phyloP scores from a whole-genome alignment of 1,140 invertebrate species.

The Zaprionus africanus region DNA sequence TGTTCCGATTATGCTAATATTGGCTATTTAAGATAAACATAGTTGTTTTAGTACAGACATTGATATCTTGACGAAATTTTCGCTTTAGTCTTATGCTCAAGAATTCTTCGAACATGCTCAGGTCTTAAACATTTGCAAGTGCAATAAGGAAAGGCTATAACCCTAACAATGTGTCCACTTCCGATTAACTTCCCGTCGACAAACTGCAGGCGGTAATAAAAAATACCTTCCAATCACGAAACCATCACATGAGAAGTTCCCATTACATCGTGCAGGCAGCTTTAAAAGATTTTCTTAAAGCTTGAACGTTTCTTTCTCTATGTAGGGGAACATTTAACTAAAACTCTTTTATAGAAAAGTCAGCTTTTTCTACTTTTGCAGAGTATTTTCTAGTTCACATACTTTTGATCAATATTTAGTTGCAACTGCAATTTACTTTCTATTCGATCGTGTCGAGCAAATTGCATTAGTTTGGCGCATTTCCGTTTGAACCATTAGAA shows the following conservation, averaged over 20 bases:
- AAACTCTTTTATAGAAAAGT: too few species aligned
- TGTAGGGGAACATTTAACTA: too few species aligned
- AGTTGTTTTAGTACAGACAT: neutral
- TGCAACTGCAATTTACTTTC: neutral
- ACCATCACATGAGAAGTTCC: neutral
- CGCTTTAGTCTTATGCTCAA: neutral
- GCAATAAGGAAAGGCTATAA: constrained; percentile 41
- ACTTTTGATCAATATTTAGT: neutral
- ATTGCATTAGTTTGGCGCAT: constrained; percentile 72
- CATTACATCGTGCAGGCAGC: neutral
- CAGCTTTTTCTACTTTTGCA: neutral
- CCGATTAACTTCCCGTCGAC: constrained; percentile 69
- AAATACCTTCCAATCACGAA: constrained; percentile 36
- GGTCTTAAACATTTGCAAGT: constrained; percentile 6
- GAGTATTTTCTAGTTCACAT: neutral
- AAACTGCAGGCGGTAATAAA: constrained; percentile 53
- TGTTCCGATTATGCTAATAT: neutral
- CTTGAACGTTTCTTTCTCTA: too few species aligned
- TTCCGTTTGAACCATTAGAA: constrained; percentile 38
- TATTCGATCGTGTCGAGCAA: constrained; percentile 29
- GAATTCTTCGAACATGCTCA: constrained; percentile 16
- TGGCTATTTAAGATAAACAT: neutral
- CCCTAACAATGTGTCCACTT: constrained; percentile 69
- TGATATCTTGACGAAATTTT: neutral
- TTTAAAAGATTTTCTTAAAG: neutral